A percentile compares a stretch with the other conserved stretches of the same genome.
phyloP scores from a whole-genome alignment of 2,888 invertebrate genomes.

The Diaperis boleti region DNA sequence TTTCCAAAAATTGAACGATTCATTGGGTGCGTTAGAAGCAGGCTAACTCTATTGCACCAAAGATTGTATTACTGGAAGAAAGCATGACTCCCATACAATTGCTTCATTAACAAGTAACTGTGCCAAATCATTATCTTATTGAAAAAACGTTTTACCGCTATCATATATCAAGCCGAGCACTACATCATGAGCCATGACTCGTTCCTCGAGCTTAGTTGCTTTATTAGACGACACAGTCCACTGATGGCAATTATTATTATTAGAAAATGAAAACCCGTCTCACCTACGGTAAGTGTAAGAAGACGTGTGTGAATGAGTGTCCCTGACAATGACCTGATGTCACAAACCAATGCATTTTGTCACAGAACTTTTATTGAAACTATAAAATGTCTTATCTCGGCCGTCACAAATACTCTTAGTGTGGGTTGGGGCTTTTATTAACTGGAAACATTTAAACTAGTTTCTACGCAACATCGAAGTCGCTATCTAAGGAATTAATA shows the following conservation, averaged over 20 bases:
- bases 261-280: conserved; percentile 31
- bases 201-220: conserved; percentile 18
- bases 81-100: conserved; percentile 22
- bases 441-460: not conserved
- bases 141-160: conserved; percentile 32
- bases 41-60: conserved; percentile 5
- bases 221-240: conserved; percentile 24
- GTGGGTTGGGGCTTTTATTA: conserved; percentile 5
- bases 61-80: conserved; percentile 17
- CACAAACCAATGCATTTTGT: conserved; percentile 19
- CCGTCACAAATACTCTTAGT: conserved; percentile 4
- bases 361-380: conserved; percentile 13
- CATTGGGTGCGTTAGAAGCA: conserved; percentile 4
- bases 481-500: not conserved
- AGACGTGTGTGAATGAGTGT: conserved; percentile 11
- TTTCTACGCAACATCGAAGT: not conserved
- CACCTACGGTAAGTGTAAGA: conserved; percentile 16
- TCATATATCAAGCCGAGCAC: conserved; percentile 14
- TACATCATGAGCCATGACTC: conserved; percentile 20
- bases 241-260: conserved; percentile 32
- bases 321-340: conserved; percentile 28
- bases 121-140: conserved; percentile 29
- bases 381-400: conserved; percentile 3
- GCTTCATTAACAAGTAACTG: conserved; percentile 34
- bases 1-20: not conserved